Evolutionary conservation across 30 jellyfish, hydroid and myxozoan genomes (phyloP), one percentile per base, ranked within the genome.

Genomic region (Hydra vulgaris): DNA sequence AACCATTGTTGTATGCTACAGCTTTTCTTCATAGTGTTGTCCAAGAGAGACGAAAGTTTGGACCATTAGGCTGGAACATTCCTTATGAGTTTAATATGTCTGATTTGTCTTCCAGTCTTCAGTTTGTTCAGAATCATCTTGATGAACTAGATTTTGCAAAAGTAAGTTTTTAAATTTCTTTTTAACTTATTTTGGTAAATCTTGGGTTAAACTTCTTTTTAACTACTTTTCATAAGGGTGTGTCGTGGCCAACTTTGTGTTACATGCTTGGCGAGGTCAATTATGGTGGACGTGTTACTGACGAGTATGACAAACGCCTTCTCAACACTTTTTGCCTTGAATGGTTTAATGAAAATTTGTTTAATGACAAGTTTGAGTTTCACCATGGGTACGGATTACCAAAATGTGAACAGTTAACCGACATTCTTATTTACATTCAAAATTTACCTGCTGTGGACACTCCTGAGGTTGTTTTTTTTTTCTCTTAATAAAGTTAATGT

Each of bases 11-110:
- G 24, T 88, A 84, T 77, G 96, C 96, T 3, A 88, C 81, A 68
- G 96, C 96, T 17, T 88, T 88, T 81, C 85, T 88, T 70, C 96
- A 88, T 70, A 88, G 94, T 7, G 90, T 82, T 18, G 96, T 88
- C 24, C 96, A 88, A 66, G 96, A 88, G 54, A 74, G 96, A 77
- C 90, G 96, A 25, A 88, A 88, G 76, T 88, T 88, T 40, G 96
- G 96, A 7, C 90, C 92, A n/a, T 94, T 88, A 16, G 96, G 96
- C 15, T 88, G 96, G 96, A 88, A 88, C 76, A 88, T 88, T 22
- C 96, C 96, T 70, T 88, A 88, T 74, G 96, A 88, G 77, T 88
- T 88, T 84, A 88, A 88, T 79, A 74, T 87, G 72, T 88, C 96
- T 66, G 96, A 88, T 81, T 84, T 88, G 85, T 73, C 96, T 8